Evolutionary conservation across 2,797 vertebrate species (phyloP), one percentile per base, ranked within the genome.

Genomic region (Chromis chromis): DNA sequence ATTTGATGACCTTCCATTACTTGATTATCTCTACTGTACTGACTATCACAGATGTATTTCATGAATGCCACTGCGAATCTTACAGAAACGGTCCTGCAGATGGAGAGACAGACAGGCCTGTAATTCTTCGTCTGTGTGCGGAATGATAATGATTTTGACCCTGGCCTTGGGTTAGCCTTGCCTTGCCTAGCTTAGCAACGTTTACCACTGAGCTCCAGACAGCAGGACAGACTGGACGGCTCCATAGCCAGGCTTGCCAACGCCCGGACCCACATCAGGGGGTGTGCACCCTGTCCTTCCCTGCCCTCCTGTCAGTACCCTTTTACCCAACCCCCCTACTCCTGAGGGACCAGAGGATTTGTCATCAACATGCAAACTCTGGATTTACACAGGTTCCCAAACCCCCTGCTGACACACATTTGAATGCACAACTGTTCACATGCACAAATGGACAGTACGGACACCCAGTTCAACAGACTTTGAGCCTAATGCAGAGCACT

Each of bases 81-180:
- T 66, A 33, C 54, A 65, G 59, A 81, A 58, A 64, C 21, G 40
- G 42, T 65, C 54, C 52, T 42, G 54, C 60, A 73, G 78, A 68
- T 65, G 69, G 74, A 81, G 66, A 70, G 69, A 81, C 73, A 75
- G 82, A 70, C 75, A 74, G 72, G 58, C 77, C 31, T 73, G 71
- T 69, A 67, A 78, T 83, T 81, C 73, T 63, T 79, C 2, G 2
- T 78, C 73, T 79, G 75, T 25, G 14, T 79, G 76, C 7, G 50
- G 83, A 86, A 91, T 86, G 88, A 73, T 88, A 91, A 90, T 89
- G 74, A 86, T 84, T 84, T 83, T 87, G 86, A 91, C 81, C 86
- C 67, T 79, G 84, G 76, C 50, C 62, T 71, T 68, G 82, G 70
- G 81, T 89, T 83, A 78, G 64, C 77, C 68, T 78, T 17, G 64